Base-by-base conservation (phyloP, 2,888 invertebrate genomes). In the Callimorpha dominula region DNA sequence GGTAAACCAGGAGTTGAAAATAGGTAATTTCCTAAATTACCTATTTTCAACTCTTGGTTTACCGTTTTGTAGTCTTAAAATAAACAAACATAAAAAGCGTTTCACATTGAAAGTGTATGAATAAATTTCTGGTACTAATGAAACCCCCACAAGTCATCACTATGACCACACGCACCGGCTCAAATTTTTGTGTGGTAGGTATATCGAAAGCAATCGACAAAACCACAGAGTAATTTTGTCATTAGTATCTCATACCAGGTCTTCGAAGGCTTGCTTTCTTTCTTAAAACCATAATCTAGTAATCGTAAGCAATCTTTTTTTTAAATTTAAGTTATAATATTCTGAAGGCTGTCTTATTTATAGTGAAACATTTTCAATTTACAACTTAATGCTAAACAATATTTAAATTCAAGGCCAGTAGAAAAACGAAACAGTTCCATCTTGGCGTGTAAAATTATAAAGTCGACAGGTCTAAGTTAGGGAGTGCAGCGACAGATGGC, bases 401-500 rank as follows among this genome's bases (percentile, higher is more conserved):
- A 82, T 82, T 82, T 68, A 82, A 81, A 82, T 80, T 72, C 68
- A 73, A 65, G 74, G 52, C 72, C 75, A 69, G 57, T 65, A 40
- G 67, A 74, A 70, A 70, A 70, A 72, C 78, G 81, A 81, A 77
- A 82, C 86, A 86, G 78, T 81, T 81, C 80, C 75, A 77, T 77
- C 78, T 78, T 75, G 81, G 76, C 84, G 77, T 82, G 85, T 85
- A 78, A 84, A 90, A 91, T 91, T 91, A 91, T 89, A 90, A 91
- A 91, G 89, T 90, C 88, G 78, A 80, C 82, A 83, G 85, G 86
- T 87, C 86, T 86, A 88, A 90, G 83, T 89, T 83, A 83, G 87
- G 81, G 83, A 86, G 84, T 89, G 88, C 89, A 89, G 85, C 88
- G 86, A 84, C 91, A 91, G 90, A 90, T 91, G 91, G 90, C 84